Evolutionary conservation across 2,113 vertebrate species (phyloP).

Genomic region (Sclerurus mexicanus): DNA sequence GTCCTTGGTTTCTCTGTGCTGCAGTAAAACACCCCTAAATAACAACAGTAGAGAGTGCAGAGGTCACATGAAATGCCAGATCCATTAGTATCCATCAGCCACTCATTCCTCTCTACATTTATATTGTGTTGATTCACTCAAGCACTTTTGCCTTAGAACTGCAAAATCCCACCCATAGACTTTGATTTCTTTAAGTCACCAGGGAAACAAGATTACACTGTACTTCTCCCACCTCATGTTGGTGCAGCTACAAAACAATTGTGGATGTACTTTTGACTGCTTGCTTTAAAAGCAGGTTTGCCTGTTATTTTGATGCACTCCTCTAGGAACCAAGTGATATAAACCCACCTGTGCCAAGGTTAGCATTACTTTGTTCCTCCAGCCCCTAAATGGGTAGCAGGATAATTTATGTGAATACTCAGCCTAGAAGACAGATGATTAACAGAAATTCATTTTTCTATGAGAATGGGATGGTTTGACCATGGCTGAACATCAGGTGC

Average conservation of each 20-base stretch:
- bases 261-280: background rate
- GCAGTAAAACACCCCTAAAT: background rate
- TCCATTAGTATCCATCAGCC: background rate
- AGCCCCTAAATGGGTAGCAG: background rate
- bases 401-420: background rate
- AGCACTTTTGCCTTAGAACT: background rate
- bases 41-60: accelerated
- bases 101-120: background rate
- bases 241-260: background rate
- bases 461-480: background rate
- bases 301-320: background rate
- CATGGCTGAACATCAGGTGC: background rate
- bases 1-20: background rate
- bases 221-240: accelerated
- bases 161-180: background rate
- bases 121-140: background rate
- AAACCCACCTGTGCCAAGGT: background rate
- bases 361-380: background rate
- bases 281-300: background rate
- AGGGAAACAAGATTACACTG: background rate
- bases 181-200: background rate
- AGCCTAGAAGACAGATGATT: accelerated
- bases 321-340: accelerated
- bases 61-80: background rate
- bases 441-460: background rate